phyloP scores from a whole-genome alignment of 2,113 vertebrate genomes.

The Pterocles gutturalis region DNA sequence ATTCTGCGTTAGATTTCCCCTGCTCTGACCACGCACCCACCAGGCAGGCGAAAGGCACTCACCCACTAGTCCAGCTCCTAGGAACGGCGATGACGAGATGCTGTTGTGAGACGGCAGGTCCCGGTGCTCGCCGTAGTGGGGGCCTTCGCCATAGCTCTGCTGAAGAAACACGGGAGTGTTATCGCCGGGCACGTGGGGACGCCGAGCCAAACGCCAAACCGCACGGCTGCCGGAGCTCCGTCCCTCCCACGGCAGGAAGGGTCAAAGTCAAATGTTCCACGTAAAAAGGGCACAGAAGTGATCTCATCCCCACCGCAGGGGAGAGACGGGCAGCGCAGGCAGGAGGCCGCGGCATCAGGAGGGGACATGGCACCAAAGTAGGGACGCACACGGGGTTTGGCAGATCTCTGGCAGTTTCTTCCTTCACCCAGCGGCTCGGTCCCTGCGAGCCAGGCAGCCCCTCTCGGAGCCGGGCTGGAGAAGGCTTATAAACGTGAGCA shows the following conservation, averaged over 20 bases:
- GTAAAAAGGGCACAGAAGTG: background rate
- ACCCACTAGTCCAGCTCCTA: conserved; percentile 92
- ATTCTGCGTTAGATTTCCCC: fast-evolving
- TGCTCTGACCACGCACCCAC: fast-evolving
- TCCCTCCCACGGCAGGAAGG: background rate
- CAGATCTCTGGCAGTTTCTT: background rate
- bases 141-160: conserved; percentile 88
- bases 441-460: background rate
- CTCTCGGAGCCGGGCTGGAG: background rate
- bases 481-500: background rate
- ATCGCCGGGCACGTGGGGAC: fast-evolving
- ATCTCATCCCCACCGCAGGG: too few relatives aligned
- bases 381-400: background rate
- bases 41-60: conserved; percentile 24
- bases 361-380: background rate
- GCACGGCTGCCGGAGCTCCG: background rate
- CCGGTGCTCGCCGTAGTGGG: conserved; percentile 89
- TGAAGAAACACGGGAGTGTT: background rate
- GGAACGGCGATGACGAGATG: conserved; percentile 87
- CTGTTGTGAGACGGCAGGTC: conserved; percentile 80
- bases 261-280: background rate
- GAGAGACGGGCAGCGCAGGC: background rate
- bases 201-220: fast-evolving
- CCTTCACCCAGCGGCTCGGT: background rate
- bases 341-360: fast-evolving